phyloP scores from a whole-genome alignment of 2,888 invertebrate genomes.

The Epistrophe grossulariae region DNA sequence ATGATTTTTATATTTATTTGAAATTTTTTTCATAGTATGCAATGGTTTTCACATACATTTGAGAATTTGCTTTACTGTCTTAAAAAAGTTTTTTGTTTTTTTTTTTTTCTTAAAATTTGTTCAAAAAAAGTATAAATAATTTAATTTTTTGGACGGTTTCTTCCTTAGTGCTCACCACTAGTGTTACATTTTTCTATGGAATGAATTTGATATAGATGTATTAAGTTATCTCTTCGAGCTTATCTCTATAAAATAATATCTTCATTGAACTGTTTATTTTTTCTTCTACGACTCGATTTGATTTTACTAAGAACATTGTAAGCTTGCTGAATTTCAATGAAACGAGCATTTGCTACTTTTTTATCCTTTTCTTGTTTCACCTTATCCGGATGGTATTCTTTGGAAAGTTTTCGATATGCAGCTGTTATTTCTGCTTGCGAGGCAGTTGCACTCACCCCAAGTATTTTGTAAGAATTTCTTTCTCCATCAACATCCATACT shows the following conservation, averaged over 20 bases:
- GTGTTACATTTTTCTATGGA: background rate
- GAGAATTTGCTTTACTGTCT: background rate
- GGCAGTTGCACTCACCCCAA: conserved; percentile 91
- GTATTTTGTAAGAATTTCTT: conserved; percentile 93
- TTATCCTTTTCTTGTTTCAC: conserved; percentile 90
- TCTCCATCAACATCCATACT: conserved; percentile 96
- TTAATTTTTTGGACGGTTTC: conserved; percentile 19
- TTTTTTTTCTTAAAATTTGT: conserved; percentile 1
- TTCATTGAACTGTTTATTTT: conserved; percentile 89
- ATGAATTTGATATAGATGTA: conserved; percentile 30
- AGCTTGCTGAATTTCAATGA: conserved; percentile 96
- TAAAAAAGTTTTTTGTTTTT: background rate
- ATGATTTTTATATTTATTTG: background rate
- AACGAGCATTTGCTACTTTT: conserved; percentile 91
- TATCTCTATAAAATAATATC: conserved; percentile 79
- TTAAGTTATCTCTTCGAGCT: background rate
- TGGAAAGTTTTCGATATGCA: conserved; percentile 91
- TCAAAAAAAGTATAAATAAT: conserved; percentile 13
- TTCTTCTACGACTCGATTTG: conserved; percentile 89
- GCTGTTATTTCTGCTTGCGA: conserved; percentile 94
- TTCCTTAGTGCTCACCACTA: conserved; percentile 2
- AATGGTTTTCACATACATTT: background rate
- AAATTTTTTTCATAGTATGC: background rate
- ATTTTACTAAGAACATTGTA: conserved; percentile 94
- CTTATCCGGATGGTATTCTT: conserved; percentile 96